Percentiles rank a stretch among this genome's conserved stretches.
Conservation (phyloP, 1,140 invertebrate genomes). For the Lasaia peninsularis region DNA sequence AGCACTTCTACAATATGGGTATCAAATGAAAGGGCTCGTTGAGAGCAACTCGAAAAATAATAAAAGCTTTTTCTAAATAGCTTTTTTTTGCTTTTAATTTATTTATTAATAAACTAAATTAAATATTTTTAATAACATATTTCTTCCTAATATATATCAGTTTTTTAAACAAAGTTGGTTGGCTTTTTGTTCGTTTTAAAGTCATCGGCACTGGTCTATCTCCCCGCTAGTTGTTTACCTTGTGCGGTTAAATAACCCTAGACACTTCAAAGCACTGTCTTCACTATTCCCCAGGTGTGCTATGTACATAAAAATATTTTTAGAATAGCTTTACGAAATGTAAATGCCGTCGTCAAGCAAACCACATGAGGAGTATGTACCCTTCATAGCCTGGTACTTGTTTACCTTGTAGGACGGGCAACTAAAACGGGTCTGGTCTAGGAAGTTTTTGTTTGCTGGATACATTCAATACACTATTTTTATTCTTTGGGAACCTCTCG, state of each 20-base stretch:
- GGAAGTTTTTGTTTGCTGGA: constrained; percentile 18
- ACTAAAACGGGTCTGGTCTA: constrained; percentile 18
- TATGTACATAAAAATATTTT: neutral
- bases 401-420: constrained; percentile 29
- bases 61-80: too few species aligned
- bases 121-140: too few species aligned
- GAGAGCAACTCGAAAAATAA: too few species aligned
- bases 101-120: too few species aligned
- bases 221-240: too few species aligned
- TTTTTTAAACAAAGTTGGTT: too few species aligned
- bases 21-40: too few species aligned
- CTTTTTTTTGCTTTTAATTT: too few species aligned
- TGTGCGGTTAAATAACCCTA: neutral
- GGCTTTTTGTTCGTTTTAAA: too few species aligned
- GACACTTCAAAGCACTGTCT: neutral
- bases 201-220: too few species aligned
- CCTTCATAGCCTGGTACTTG: constrained; percentile 19
- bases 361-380: constrained; percentile 4
- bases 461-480: neutral
- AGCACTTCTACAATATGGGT: too few species aligned
- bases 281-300: neutral
- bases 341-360: neutral
- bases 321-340: neutral
- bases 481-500: neutral
- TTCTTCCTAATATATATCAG: too few species aligned